Percentiles rank a stretch among this genome's conserved stretches.
These are phyloP conservation scores for Eudyptes chrysolophus DNA, from an alignment of 2,113 vertebrate species.

Conservation along the genomic window DNA sequence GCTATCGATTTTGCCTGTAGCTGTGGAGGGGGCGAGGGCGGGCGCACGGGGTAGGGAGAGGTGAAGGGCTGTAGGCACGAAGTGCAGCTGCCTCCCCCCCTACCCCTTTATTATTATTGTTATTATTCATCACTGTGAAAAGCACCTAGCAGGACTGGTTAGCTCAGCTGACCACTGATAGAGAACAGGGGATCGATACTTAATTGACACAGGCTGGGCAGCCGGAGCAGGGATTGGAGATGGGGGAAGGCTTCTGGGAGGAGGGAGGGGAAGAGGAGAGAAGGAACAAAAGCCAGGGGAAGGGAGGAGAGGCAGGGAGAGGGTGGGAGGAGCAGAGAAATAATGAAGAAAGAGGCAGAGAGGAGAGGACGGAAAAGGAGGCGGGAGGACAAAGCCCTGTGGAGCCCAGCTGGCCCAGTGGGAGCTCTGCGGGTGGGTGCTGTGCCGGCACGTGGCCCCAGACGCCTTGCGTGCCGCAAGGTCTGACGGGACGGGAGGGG, in stretches of 20 bases:
- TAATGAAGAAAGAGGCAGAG: conserved; percentile 5
- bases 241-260: conserved; percentile 35
- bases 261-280: conserved; percentile 52
- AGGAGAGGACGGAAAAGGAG: background rate
- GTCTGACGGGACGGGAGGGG: background rate
- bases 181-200: conserved; percentile 64
- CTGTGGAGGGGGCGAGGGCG: conserved; percentile 55
- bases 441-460: background rate
- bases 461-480: accelerated
- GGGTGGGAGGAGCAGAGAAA: conserved; percentile 34
- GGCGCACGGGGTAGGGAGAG: conserved; percentile 25
- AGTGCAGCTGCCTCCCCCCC: conserved; percentile 48
- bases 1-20: conserved; percentile 73
- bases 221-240: conserved; percentile 50
- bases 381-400: background rate
- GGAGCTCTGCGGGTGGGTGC: background rate
- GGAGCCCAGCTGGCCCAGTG: background rate
- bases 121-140: conserved; percentile 64
- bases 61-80: conserved; percentile 62
- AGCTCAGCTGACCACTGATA: conserved; percentile 71
- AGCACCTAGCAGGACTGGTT: conserved; percentile 63
- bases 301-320: conserved; percentile 34
- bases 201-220: conserved; percentile 66
- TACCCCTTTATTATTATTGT: conserved; percentile 58
- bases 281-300: conserved; percentile 43